A percentile compares a stretch with the other conserved stretches of the same genome.
phyloP scores from a whole-genome alignment of 2,888 invertebrate genomes.

The Trimorus sp. region DNA sequence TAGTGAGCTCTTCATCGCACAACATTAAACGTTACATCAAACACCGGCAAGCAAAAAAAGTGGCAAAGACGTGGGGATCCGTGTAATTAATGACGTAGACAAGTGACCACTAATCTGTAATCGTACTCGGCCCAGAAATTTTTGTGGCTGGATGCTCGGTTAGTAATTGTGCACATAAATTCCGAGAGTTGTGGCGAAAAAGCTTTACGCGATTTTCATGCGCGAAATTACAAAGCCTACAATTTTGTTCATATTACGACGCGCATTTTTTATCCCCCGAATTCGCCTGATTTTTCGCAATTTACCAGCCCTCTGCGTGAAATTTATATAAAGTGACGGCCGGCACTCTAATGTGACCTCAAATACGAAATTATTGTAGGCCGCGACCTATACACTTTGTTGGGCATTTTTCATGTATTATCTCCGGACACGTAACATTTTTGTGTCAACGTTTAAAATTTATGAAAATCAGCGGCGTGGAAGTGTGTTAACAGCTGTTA shows the following conservation, averaged over 20 bases:
- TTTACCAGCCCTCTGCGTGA: conserved; percentile 2
- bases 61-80: conserved; percentile 50
- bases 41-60: conserved; percentile 55
- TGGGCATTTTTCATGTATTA: too few species aligned
- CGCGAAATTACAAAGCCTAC: conserved; percentile 48
- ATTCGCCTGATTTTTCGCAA: conserved; percentile 35
- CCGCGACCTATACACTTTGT: too few species aligned
- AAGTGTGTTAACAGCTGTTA: too few species aligned
- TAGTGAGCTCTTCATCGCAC: conserved; percentile 57
- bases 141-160: conserved; percentile 69
- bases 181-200: conserved; percentile 53
- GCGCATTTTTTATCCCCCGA: conserved; percentile 14
- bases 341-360: too few species aligned
- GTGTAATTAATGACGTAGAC: conserved; percentile 72
- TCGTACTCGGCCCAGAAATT: conserved; percentile 72
- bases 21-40: conserved; percentile 65
- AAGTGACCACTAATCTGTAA: conserved; percentile 73
- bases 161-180: conserved; percentile 74
- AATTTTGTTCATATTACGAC: conserved; percentile 46
- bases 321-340: not conserved
- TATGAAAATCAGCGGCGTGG: too few species aligned
- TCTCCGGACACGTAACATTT: too few species aligned
- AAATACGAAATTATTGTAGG: too few species aligned
- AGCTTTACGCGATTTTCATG: conserved; percentile 51
- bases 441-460: too few species aligned